Percentiles rank a stretch among this genome's conserved stretches.
Evolutionary conservation across 2,888 invertebrate species (phyloP).

Genomic region (Ophion ventricosus): DNA sequence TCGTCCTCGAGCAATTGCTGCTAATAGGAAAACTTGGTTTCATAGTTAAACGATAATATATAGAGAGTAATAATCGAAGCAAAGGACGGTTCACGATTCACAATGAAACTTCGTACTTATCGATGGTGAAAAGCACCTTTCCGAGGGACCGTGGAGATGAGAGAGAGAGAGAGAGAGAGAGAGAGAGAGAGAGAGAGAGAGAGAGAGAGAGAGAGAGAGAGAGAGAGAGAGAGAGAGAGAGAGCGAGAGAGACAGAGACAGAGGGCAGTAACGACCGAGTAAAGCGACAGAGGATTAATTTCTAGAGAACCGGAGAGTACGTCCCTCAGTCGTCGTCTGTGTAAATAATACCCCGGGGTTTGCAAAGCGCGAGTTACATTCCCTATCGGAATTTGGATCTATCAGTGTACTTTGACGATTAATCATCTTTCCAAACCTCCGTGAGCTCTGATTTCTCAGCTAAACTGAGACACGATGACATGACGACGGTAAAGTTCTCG

Average conservation of each 20-base stretch:
- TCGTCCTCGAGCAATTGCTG: background rate
- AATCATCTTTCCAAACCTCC: constrained; percentile 27
- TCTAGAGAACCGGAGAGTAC: constrained; percentile 12
- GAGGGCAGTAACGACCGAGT: background rate
- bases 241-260: constrained; percentile 14
- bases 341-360: constrained; percentile 33
- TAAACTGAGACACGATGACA: constrained; percentile 28
- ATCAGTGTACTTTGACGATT: constrained; percentile 43
- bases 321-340: constrained; percentile 36
- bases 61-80: constrained; percentile 25
- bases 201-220: constrained; percentile 9
- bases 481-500: constrained; percentile 38
- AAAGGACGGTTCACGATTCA: constrained; percentile 20
- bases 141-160: constrained; percentile 14
- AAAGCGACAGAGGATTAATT: constrained; percentile 44
- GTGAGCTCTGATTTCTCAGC: constrained; percentile 19
- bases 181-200: constrained; percentile 5
- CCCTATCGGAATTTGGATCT: constrained; percentile 57
- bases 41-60: constrained; percentile 15
- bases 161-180: constrained; percentile 21
- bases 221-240: constrained; percentile 19
- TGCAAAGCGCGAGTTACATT: constrained; percentile 47
- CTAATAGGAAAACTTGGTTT: constrained; percentile 7
- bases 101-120: constrained; percentile 51
- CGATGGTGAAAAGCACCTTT: constrained; percentile 22